Base-by-base conservation (phyloP, 2,888 invertebrate genomes). In the Eristalis pertinax region DNA sequence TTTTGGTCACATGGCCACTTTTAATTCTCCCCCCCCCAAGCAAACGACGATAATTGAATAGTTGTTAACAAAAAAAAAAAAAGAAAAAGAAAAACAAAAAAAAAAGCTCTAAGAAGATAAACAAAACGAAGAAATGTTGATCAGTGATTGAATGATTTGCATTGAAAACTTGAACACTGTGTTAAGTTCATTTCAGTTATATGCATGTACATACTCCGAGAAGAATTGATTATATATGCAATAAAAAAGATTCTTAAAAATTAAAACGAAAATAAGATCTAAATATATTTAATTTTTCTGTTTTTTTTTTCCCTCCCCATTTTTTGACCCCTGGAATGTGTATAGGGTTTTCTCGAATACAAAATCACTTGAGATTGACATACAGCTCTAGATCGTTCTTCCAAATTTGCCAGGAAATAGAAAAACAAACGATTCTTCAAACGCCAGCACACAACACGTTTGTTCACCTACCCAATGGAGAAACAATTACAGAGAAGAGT, bases 201-300 rank as follows among this genome's bases (percentile, higher is more conserved):
- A 69, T 82, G 82, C 82, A 86, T 86, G 86, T 86, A 86, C 74
- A 86, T 86, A 83, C 70, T 83, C 78, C 70, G 73, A 78, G 65
- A 86, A 81, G 64, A 86, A 86, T 86, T 82, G 78, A 82, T 86
- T 38, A 77, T 63, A 75, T 74, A 86, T 83, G 70, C 74, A 79
- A 82, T 82, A 78, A 80, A 86, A 68, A 70, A 83, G 83, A 82
- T 86, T 86, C 73, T 79, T 83, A 78, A 86, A 75, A 86, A 75
- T 78, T 64, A 65, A 64, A 81, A 73, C 67, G 67, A 72, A 74
- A 63, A 65, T 26, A 13, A 32, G 19, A 15, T n/a, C 26, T 8
- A 29, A 5, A 43, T 32, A 11, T 4, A 11, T 74, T 50, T 56
- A 15, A 15, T 64, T 24, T 50, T 60, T n/a, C n/a, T 32, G 22